Base-by-base conservation (phyloP, 2,113 vertebrate genomes). In the Lonchura striata region DNA sequence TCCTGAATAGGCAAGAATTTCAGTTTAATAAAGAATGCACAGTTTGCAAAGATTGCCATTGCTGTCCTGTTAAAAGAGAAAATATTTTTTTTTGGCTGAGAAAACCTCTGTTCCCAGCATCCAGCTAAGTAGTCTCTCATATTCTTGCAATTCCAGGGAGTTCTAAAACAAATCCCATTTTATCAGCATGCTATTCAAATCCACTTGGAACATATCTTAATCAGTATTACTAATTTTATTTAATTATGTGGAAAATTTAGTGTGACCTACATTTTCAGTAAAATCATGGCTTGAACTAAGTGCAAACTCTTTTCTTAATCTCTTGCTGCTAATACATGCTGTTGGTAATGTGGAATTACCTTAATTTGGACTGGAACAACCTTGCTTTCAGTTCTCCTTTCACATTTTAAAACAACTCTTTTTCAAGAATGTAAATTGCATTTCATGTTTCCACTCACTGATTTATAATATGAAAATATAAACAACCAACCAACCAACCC, bases 21-120 rank as follows among this genome's bases (percentile, higher is more conserved):
- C 59, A 98, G 69, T 93, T 98, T 98, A 91, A 99, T 86, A 60
- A 97, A 98, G 64, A 99, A 97, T 3, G 81, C 86, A 92, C 95
- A 98, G 86, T 97, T 95, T 81, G 91, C 86, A 91, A 99, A 98
- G 92, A 99, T 70, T 49, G 94, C 79, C 97, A 98, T 93, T 46
- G 57, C 57, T 37, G 76, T 98, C 88, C 96, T 98, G 70, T 63
- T 90, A 88, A 92, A 80, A 92, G 33, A 86, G 39, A 88, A 89
- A 60, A 88, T 0, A 56, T 39, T 14, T 16, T 46, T n/a, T 80
- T 95, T 79, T 63, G 44, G 21, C 23, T 89, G 19, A 84, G 9
- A 49, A 94, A 75, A 46, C 42, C 66, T 88, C 41, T 11, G 18
- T 88, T 66, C 13, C 57, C 25, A 25, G 23, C 52, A 69, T 35